These are phyloP conservation scores for Idaea straminata DNA, from an alignment of 2,888 invertebrate species.

Conservation along the genomic window DNA sequence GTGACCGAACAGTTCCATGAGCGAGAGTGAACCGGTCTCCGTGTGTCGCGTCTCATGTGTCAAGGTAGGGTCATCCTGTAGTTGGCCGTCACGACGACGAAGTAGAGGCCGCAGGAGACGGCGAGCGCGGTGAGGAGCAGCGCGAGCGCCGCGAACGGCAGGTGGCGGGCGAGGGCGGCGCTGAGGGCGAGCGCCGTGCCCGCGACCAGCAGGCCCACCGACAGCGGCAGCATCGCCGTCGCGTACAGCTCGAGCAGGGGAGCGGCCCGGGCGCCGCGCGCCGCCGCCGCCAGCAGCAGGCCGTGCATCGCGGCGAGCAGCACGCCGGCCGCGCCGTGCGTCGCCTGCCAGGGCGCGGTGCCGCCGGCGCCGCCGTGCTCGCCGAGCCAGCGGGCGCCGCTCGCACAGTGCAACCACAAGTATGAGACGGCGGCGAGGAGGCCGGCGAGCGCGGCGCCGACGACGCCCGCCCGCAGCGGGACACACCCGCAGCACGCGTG, in stretches of 20 bases:
- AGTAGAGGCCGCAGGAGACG: constrained; percentile 31
- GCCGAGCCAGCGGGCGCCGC: constrained; percentile 20
- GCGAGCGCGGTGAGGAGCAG: constrained; percentile 15
- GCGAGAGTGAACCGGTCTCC: too few relatives aligned
- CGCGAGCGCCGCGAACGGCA: constrained; percentile 17
- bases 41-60: too few relatives aligned
- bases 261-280: constrained; percentile 25
- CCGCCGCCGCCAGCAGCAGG: constrained; percentile 35
- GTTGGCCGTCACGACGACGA: constrained; percentile 42
- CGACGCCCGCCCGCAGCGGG: constrained; percentile 29
- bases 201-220: constrained; percentile 11
- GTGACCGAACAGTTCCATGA: too few relatives aligned
- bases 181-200: constrained; percentile 16
- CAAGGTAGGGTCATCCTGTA: constrained; percentile 38
- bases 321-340: constrained; percentile 39
- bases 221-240: constrained; percentile 35
- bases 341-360: constrained; percentile 27
- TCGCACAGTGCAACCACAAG: constrained; percentile 28
- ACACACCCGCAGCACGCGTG: constrained; percentile 35
- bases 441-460: constrained; percentile 30
- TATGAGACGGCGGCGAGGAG: constrained; percentile 33
- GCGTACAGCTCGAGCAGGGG: constrained; percentile 45
- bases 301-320: constrained; percentile 36
- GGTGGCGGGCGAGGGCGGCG: constrained; percentile 13
- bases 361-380: constrained; percentile 13